A percentile compares a stretch with the other conserved stretches of the same genome.
Conservation (phyloP, 2,113 vertebrate genomes). For the Heterotis niloticus region DNA sequence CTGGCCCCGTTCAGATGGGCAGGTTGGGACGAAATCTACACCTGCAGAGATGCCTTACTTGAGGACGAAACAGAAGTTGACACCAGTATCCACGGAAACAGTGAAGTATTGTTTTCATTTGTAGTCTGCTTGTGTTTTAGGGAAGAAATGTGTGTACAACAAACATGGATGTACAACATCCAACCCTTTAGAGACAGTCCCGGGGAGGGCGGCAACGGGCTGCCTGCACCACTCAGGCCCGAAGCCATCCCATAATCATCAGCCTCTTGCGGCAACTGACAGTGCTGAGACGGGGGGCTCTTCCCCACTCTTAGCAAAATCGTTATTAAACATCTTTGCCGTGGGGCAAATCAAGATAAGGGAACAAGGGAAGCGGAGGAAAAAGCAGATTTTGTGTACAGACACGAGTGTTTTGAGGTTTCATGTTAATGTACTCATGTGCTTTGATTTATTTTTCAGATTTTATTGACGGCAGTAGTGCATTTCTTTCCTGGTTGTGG, state of each 20-base stretch:
- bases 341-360: slow-evolving; percentile 28
- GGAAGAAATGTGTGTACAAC: slow-evolving; percentile 42
- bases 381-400: too few species aligned
- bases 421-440: background rate
- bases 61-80: slow-evolving; percentile 77
- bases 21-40: slow-evolving; percentile 77
- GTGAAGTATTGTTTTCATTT: slow-evolving; percentile 70
- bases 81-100: slow-evolving; percentile 73
- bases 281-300: slow-evolving; percentile 33
- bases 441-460: background rate
- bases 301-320: slow-evolving; percentile 39
- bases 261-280: slow-evolving; percentile 64
- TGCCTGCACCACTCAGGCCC: slow-evolving; percentile 56
- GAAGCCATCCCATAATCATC: slow-evolving; percentile 66
- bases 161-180: slow-evolving; percentile 63
- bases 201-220: slow-evolving; percentile 56
- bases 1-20: slow-evolving; percentile 60
- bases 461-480: slow-evolving; percentile 1
- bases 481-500: background rate
- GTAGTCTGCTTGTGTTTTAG: slow-evolving; percentile 60
- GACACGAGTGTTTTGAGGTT: background rate
- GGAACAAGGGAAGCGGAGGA: background rate
- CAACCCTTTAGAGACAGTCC: slow-evolving; percentile 45
- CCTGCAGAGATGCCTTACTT: slow-evolving; percentile 69
- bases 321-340: slow-evolving; percentile 49